Conservation (phyloP, 1,140 invertebrate species). For the Drosophila orosa region DNA sequence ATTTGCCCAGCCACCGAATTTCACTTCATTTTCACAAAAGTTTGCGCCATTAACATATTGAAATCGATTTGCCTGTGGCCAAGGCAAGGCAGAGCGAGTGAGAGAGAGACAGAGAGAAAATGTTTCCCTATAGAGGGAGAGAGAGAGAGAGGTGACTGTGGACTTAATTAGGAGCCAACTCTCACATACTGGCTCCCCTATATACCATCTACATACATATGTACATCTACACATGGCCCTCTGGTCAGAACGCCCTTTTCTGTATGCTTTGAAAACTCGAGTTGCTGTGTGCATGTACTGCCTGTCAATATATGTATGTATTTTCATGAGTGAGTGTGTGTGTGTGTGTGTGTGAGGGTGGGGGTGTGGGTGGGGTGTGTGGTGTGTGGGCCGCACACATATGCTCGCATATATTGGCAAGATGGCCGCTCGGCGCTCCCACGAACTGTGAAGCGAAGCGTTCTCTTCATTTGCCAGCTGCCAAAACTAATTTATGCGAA, state of each 20-base stretch:
- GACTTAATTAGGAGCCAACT: constrained; percentile 58
- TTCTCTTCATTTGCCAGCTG: constrained; percentile 65
- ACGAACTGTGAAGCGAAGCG: constrained; percentile 25
- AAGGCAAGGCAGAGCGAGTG: background rate
- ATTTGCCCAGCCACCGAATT: constrained; percentile 58
- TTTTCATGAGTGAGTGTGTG: background rate
- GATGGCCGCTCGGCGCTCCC: constrained; percentile 55
- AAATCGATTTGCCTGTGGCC: constrained; percentile 63
- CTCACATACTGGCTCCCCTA: constrained; percentile 6
- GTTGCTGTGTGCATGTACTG: constrained; percentile 14
- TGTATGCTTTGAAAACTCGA: constrained; percentile 40
- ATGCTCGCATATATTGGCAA: constrained; percentile 56
- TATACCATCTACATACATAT: background rate
- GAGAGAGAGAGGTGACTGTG: constrained; percentile 8
- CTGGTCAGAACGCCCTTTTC: constrained; percentile 51
- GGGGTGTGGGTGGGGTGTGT: too few relatives aligned
- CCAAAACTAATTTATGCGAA: constrained; percentile 76
- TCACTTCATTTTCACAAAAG: constrained; percentile 68
- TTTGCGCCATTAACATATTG: constrained; percentile 72
- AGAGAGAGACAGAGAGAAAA: constrained; percentile 8
- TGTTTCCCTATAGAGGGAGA: background rate
- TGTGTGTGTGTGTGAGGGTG: background rate
- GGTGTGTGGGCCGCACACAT: constrained; percentile 24
- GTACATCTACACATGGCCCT: constrained; percentile 2
- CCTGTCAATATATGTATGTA: constrained; percentile 19